A percentile compares a stretch with the other conserved stretches of the same genome.
Evolutionary conservation across 2,888 invertebrate species (phyloP).

Genomic region (Epistrophella euchroma): DNA sequence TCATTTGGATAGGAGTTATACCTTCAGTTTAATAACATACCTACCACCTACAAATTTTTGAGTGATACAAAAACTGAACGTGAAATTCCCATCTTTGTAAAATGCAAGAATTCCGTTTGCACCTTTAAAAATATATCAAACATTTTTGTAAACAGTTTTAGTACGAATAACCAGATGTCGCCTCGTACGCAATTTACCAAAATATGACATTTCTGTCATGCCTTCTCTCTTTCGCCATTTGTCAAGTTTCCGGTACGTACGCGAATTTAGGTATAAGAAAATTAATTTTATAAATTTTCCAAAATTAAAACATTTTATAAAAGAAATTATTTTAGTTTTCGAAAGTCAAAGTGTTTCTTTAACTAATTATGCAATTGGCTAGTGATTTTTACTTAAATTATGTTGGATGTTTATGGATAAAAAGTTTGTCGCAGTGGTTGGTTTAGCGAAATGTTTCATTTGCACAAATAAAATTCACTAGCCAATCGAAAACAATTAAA

Average conservation of each 20-base stretch:
- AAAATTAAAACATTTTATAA: slow-evolving; percentile 46
- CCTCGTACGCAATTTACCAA: neutral
- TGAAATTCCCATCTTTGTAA: no score
- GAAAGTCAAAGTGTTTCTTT: slow-evolving; percentile 53
- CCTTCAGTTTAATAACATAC: no score
- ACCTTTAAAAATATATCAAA: neutral
- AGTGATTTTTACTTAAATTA: slow-evolving; percentile 38
- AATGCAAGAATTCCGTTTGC: neutral
- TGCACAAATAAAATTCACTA: slow-evolving; percentile 36
- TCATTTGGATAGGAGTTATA: no score
- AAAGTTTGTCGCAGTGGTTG: slow-evolving; percentile 46
- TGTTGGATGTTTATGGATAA: slow-evolving; percentile 80
- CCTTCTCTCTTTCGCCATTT: slow-evolving; percentile 83
- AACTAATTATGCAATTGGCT: slow-evolving; percentile 72
- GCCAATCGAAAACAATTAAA: slow-evolving; percentile 17
- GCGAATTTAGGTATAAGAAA: slow-evolving; percentile 78
- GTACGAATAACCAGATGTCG: slow-evolving; percentile 41
- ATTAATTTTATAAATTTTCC: slow-evolving; percentile 44
- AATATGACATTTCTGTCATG: slow-evolving; percentile 76
- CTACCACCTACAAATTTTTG: no score
- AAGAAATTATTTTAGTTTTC: slow-evolving; percentile 60
- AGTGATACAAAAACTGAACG: no score
- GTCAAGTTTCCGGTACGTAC: slow-evolving; percentile 84
- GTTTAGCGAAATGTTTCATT: slow-evolving; percentile 26
- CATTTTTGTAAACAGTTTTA: neutral